Conservation (phyloP, 2,888 invertebrate species). For the Tupiocoris notatus region DNA sequence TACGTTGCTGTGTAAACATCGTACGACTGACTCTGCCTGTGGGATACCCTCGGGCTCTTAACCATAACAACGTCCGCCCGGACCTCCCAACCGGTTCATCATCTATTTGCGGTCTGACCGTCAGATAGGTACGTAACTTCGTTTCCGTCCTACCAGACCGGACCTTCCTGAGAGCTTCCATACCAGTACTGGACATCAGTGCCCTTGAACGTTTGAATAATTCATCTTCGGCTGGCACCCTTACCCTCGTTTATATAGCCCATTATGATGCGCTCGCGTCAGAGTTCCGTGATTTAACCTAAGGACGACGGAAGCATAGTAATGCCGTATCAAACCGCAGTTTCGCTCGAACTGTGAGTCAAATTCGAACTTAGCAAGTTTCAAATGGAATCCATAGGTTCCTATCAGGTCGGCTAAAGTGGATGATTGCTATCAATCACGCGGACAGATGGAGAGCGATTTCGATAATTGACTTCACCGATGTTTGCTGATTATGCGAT, state of each 20-base stretch:
- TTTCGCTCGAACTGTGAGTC: neutral
- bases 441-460: too few species aligned
- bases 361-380: neutral
- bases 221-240: slow-evolving; percentile 1
- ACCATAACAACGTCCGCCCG: neutral
- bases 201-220: slow-evolving; percentile 2
- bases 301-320: neutral
- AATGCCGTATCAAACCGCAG: neutral
- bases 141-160: slow-evolving; percentile 6
- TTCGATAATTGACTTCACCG: too few species aligned
- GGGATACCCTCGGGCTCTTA: too few species aligned
- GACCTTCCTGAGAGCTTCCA: neutral
- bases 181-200: neutral
- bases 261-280: slow-evolving; percentile 8
- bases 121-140: slow-evolving; percentile 2
- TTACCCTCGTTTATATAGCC: neutral
- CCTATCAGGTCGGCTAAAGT: too few species aligned
- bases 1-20: too few species aligned
- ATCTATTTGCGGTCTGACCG: neutral
- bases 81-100: neutral
- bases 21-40: too few species aligned
- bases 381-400: too few species aligned
- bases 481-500: too few species aligned
- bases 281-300: neutral
- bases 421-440: too few species aligned